Percentiles rank a stretch among this genome's conserved stretches.
Conservation (phyloP, 2,797 vertebrate genomes). For the Uromys caudimaculatus region DNA sequence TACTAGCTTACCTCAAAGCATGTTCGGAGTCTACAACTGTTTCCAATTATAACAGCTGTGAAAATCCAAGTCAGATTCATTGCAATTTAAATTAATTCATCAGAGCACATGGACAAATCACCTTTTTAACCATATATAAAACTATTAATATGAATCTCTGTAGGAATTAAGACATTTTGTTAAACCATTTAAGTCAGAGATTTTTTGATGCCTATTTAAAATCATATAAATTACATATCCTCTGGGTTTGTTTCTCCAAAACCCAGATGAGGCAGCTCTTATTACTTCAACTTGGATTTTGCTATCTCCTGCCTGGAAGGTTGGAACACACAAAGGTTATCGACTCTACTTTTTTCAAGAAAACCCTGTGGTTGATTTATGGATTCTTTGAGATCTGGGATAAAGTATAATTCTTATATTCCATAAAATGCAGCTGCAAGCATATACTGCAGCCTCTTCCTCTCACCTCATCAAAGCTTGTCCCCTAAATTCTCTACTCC, state of each 20-base stretch:
- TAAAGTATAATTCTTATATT: constrained; percentile 68
- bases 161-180: constrained; percentile 3
- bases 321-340: neutral
- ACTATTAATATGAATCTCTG: constrained; percentile 42
- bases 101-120: neutral
- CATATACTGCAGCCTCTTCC: constrained; percentile 31
- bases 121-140: neutral
- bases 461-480: constrained; percentile 71
- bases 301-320: neutral
- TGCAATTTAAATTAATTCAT: constrained; percentile 25
- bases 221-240: neutral
- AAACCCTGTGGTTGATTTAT: constrained; percentile 7
- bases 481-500: constrained; percentile 24
- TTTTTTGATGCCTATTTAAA: neutral
- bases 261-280: neutral
- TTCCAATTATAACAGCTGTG: neutral
- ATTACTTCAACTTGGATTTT: constrained; percentile 33
- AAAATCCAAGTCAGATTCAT: constrained; percentile 5
- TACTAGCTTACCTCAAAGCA: neutral
- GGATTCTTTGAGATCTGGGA: constrained; percentile 10
- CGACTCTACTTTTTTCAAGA: neutral
- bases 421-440: constrained; percentile 38
- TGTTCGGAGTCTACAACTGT: neutral
- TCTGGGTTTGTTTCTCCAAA: neutral
- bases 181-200: constrained; percentile 18